Evolutionary conservation across 2,113 vertebrate genomes (phyloP), one percentile per base, ranked within the genome.

Genomic region (Lamprotornis superbus): DNA sequence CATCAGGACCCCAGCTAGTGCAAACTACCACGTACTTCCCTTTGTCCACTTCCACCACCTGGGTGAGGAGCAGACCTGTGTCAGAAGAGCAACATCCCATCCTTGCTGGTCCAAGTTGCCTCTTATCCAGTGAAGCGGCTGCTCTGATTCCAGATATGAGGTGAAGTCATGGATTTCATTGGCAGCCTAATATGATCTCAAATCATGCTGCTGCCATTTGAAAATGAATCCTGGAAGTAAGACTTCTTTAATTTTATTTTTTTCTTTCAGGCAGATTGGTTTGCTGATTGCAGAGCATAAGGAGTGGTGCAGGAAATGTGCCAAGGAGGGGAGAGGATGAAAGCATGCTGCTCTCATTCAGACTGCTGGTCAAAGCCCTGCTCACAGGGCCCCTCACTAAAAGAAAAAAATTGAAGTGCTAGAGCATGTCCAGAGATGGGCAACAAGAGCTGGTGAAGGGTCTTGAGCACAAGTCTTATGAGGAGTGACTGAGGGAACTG

Each of bases 41-140:
- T 71, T 63, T 35, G 49, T 27, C 49, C 0, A 0, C 47, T 89
- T 50, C 25, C 2, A 4, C 63, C 1, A 2, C 27, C 22, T 0
- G 0, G 8, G 25, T 44, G 63, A 71, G 61, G 22, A 59, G 57
- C 39, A 67, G 52, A 50, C 56, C 40, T 46, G 31, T 37, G 30
- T 16, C 30, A 59, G 47, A 37, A 59, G 47, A 68, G 27, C 47
- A 49, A 35, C 39, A 63, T 35, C 47, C 18, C 75, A 73, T 49
- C 19, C 44, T 76, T 64, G 44, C 78, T 68, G 27, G 60, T 64
- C 70, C 2, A 2, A 35, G 20, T 55, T 61, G 60, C 31, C 20
- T 90, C 39, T 50, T 46, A 42, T 16, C 37, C 39, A 33, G 24
- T 31, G 69, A 49, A 78, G n/a, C 5, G 8, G 3, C 63, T 23